Evolutionary conservation across 1,140 invertebrate genomes (phyloP), one percentile per base, ranked within the genome.

Genomic region (Colletes latitarsis): DNA sequence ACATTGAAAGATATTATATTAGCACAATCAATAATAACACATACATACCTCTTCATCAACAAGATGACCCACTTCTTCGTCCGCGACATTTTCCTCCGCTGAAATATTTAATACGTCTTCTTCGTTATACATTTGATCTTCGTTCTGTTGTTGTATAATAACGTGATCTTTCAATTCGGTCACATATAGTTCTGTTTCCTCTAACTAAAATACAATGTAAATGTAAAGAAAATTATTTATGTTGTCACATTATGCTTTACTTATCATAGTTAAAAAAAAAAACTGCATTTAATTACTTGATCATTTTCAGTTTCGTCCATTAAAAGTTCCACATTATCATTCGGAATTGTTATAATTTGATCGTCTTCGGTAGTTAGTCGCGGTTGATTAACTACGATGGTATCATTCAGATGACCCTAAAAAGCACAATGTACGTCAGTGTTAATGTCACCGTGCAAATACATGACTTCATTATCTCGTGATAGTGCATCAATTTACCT

Each of bases 301-400:
- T 89, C 89, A 10, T 64, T 82, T 41, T 89, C 88, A 5, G 81
- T 62, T 66, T 86, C 87, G 58, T 93, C 91, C 89, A 94, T 92
- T 68, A 94, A 82, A 62, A 94, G 77, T 49, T 94, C 93, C 3
- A 92, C 89, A 66, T 89, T 89, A 6, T 82, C 89, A 53, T 90
- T 89, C 15, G 92, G 88, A 78, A 94, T 89, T 14, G 92, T 91
- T 66, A 94, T 91, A 58, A 94, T 90, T 83, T 94, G 91, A 82
- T 95, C 94, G 19, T 95, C 94, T 62, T 95, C 94, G 0, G 94
- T 94, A 21, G 94, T 95, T 10, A 97, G 93, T 82, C 95, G 92
- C 4, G 96, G 96, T 88, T 97, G 96, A 91, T 97, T 97, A 0
- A 97, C 95, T 0, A 97, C 96, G 85, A 97, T 97, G 0, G 95